Base-by-base conservation (phyloP, 2,797 vertebrate species). In the Setipinna tenuifilis region DNA sequence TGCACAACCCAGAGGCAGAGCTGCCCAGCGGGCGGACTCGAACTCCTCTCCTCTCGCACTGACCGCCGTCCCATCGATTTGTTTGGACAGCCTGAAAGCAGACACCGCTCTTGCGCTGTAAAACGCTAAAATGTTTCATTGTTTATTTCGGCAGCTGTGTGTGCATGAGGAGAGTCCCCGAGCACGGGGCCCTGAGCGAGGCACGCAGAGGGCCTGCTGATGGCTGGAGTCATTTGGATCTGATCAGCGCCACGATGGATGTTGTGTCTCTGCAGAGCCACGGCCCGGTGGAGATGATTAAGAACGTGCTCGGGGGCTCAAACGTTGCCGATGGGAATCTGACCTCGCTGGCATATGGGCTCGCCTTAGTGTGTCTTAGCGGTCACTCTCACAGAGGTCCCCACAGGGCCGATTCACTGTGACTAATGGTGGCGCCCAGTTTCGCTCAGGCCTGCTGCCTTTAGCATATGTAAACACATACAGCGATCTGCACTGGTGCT, bases 61-160 rank as follows among this genome's bases (percentile, higher is more conserved):
- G 71, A 41, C 31, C 25, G 0, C 0, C 14, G 9, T 54, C 50
- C 50, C 50, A 54, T 54, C 50, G 16, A 85, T 89, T 92, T 94
- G 91, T 93, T 93, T 89, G 91, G 92, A 93, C 84, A 82, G 78
- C 48, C 80, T 87, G 80, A 88, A 78, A 89, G 90, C 84, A 81
- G 86, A 88, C 84, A 83, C 6, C 87, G 86, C 87, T 86, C 89
- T 89, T 89, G 31, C 59, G 35, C 23, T 50, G 83, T 83, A 71
- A 71, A 83, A 48, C 71, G 31, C 41, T 17, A 6, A 35, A 14
- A 41, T 41, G 31, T 35, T 41, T 41, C 68, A 41, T 78, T 78
- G 21, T 78, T 78, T 78, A 44, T 78, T 78, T 78, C 31, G 41
- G 31, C 71, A 78, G 31, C 71, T 44, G 31, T 75, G 31, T 31